Base-by-base conservation (phyloP, 2,888 invertebrate species). In the Oscheius sp. region DNA sequence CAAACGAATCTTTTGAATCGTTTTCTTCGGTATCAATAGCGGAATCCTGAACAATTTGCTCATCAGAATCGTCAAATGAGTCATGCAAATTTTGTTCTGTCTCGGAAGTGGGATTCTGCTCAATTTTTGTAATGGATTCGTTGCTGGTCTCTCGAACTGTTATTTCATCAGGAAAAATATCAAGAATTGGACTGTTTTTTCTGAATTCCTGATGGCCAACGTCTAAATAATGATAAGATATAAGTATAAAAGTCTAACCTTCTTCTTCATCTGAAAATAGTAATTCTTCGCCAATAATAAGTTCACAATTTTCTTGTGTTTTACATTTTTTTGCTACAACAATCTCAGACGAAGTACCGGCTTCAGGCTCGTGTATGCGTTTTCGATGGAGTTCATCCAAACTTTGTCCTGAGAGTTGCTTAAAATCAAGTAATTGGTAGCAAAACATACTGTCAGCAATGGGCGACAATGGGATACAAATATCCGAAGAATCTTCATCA, bases 381-480 rank as follows among this genome's bases (percentile, higher is more conserved):
- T n/a, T n/a, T n/a, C n/a, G n/a, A n/a, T n/a, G n/a, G n/a, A n/a
- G n/a, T n/a, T 31, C 53, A 29, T 53, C 20, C 53, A 53, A 53
- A 3, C 34, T 33, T n/a, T 55, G 23, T 8, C 33, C 55, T 55
- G 17, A 31, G 31, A 31, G 20, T 20, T n/a, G n/a, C n/a, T n/a
- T 10, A 20, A 33, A n/a, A 33, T 10, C n/a, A 34, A 55, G 23
- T 3, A 20, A 42, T 6, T 6, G 12, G 20, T 42, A 4, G 15
- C 6, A 42, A 55, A 37, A 33, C 55, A 17, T 34, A 34, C 55
- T 33, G 6, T 10, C 12, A 10, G 31, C 12, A 55, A 34, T 33
- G n/a, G 55, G 55, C n/a, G 55, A 55, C 10, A 34, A 17, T n/a
- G 52, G 52, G 12, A 52, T 52, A n/a, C 25, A 23, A 12, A 27